Base-by-base conservation (phyloP, 2,888 invertebrate species). In the Hydraecia micacea region DNA sequence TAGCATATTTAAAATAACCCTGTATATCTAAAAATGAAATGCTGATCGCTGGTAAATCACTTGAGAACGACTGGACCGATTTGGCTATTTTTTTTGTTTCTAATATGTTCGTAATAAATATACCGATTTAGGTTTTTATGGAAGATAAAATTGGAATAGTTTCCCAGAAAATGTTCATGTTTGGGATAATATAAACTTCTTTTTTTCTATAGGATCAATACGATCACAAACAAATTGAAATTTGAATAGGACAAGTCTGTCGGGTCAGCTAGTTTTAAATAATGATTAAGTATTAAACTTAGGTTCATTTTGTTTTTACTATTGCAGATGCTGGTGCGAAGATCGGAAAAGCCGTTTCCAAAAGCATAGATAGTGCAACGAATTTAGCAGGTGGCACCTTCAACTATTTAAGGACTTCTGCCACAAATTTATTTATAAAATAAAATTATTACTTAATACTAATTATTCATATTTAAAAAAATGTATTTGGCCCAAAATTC, bases 351-450 rank as follows among this genome's bases (percentile, higher is more conserved):
- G 74, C 9, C 1, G 49, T 85, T 11, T 25, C 18, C 18, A 79
- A 75, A 63, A 13, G 77, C 9, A 3, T 79, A 0, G 60, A 87
- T 36, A 65, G 71, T 0, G 63, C 81, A 0, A 80, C 62, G 36
- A 39, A 60, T 0, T 6, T 85, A 0, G 83, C 86, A 11, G 60
- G n/a, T 46, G 77, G 68, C 39, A 42, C 89, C 15, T 74, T 32
- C 25, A 63, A 63, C 32, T 65, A 87, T 21, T 4, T 87, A 0
- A 79, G 13, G 11, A 71, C 65, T 36, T 28, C 86, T 2, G 75
- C 77, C 13, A 28, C n/a, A 42, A 52, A 6, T 25, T 6, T 80
- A 4, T 85, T 85, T 49, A 15, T 49, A n/a, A 39, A 49, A 4
- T 36, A 1, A 39, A 49, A 4, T 36, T 0, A 70, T 70, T 36